These are phyloP conservation scores for Mercenaria mercenaria DNA, from an alignment of 1,140 invertebrate species.

Conservation along the genomic window DNA sequence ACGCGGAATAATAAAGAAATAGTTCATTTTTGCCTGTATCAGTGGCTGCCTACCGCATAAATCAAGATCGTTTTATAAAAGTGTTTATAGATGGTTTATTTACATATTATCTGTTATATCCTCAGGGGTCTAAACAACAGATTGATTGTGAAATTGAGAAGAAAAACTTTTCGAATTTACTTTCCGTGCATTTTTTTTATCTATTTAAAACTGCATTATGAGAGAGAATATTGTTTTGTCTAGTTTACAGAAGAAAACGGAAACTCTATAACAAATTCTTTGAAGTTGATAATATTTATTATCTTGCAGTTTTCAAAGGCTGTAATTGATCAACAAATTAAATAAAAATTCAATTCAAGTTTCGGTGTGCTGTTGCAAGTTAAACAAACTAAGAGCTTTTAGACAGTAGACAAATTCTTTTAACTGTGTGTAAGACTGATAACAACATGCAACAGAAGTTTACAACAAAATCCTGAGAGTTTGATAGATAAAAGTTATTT, in stretches of 20 bases:
- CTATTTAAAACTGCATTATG: neutral
- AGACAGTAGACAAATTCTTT: too few species aligned
- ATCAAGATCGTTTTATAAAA: conserved; percentile 19
- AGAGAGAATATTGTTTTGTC: neutral
- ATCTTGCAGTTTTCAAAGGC: too few species aligned
- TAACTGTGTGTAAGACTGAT: too few species aligned
- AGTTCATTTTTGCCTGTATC: neutral
- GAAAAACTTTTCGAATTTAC: neutral
- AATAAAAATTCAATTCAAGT: too few species aligned
- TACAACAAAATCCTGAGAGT: too few species aligned
- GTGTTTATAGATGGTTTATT: conserved; percentile 15
- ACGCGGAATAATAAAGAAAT: neutral
- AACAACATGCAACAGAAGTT: too few species aligned
- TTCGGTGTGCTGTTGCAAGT: too few species aligned
- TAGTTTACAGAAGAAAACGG: neutral
- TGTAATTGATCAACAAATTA: too few species aligned
- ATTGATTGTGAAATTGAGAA: neutral
- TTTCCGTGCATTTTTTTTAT: neutral
- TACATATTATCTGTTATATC: neutral
- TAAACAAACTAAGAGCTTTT: too few species aligned
- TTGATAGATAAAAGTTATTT: too few species aligned
- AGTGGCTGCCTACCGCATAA: conserved; percentile 22
- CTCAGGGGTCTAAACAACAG: neutral
- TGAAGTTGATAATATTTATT: too few species aligned
- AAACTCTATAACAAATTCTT: too few species aligned